Evolutionary conservation across 1,140 invertebrate species (phyloP), one percentile per base, ranked within the genome.

Genomic region (Drosophila ficusphila): DNA sequence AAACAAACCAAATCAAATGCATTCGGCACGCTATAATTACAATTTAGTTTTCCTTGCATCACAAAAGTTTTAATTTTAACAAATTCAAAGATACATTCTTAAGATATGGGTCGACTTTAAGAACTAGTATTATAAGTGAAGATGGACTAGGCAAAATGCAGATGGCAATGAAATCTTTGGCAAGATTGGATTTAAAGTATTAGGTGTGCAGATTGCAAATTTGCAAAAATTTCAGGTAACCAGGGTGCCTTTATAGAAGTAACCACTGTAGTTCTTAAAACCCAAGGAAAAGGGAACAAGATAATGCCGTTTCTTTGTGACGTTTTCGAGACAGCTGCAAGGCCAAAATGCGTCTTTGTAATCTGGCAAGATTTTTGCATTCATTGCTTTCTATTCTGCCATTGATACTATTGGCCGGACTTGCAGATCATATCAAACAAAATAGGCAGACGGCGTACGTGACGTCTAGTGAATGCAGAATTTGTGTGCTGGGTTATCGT

Each of bases 401-500:
- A 47, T 27, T 34, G 48, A 52, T 57, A 19, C 29, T 27, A n/a
- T 33, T 8, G 23, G 47, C 14, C 16, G 29, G 23, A 7, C 9
- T 34, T 14, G 16, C 19, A 33, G 18, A 54, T 29, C 56, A 23
- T 16, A 46, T 57, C 29, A 48, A 29, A 44, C n/a, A n/a, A n/a
- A n/a, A n/a, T n/a, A 49, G 48, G 41, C 41, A 51, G 29, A 6
- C 56, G 48, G 79, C 76, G 72, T 85, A 85, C 79, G 79, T 85
- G 79, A 76, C 76, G 56, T 23, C 36, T 39, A 48, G 49, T 36
- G 36, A 49, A 73, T 54, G 54, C 61, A 39, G 52, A 76, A 85
- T 72, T 73, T 86, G 79, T 79, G 76, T 73, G 79, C 38, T 86
- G 81, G 79, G 81, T 86, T 79, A 76, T 68, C 71, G 74, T 74